phyloP scores from a whole-genome alignment of 2,888 invertebrate genomes.

The Fragum sueziense region DNA sequence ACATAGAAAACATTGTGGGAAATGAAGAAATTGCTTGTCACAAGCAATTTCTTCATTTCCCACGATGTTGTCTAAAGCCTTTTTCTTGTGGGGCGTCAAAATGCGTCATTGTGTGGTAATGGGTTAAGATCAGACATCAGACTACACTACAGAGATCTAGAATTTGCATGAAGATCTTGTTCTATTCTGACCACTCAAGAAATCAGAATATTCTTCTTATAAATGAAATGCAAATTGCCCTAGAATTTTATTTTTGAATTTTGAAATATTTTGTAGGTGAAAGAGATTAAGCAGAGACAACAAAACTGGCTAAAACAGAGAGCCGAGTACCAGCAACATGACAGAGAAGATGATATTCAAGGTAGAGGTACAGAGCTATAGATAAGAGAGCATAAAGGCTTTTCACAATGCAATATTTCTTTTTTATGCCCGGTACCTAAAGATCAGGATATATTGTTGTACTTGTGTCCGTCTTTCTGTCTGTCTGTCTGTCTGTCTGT shows the following conservation, averaged over 20 bases:
- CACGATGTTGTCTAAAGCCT: no score
- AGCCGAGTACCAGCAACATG: conserved; percentile 29
- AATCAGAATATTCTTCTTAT: background rate
- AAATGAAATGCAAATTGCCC: background rate
- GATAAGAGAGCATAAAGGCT: no score
- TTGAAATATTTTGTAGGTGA: conserved; percentile 37
- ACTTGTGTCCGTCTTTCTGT: no score
- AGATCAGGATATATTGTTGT: no score
- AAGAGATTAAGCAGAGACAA: conserved; percentile 57
- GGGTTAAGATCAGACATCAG: background rate
- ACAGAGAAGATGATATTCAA: no score
- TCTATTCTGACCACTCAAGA: background rate
- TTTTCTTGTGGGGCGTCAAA: no score
- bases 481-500: no score
- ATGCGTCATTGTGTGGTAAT: no score
- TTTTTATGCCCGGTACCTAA: no score
- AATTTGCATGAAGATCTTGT: background rate
- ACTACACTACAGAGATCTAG: background rate
- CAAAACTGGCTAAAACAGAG: conserved; percentile 61
- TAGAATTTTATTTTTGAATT: background rate
- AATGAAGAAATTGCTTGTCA: background rate
- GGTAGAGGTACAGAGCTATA: no score
- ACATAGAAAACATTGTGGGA: no score
- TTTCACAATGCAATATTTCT: no score
- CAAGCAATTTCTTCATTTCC: background rate